Base-by-base conservation (phyloP, 1,140 invertebrate genomes). In the Riptortus pedestris region DNA sequence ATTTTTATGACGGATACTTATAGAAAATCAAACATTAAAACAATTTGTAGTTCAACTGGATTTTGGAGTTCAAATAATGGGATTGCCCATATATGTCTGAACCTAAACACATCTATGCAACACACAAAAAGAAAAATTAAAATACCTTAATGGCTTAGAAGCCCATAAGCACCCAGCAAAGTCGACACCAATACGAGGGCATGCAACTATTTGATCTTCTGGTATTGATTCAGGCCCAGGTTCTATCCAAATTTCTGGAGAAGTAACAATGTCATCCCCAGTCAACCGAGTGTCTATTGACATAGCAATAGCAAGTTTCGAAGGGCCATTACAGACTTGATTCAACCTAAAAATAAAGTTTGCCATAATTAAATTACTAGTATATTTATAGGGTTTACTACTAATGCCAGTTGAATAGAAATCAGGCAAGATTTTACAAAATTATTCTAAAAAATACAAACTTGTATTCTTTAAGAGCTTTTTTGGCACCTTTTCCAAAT, bases 251-350 rank as follows among this genome's bases (percentile, higher is more conserved):
- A 88, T 70, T 43, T 65, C 72, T 57, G 72, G 70, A 67, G 72
- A 77, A 9, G 68, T 69, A 18, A 69, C 69, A 67, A 87, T 69
- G 73, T 86, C 77, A 48, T 76, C 63, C 72, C 80, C 78, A 71
- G 87, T 87, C 61, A 80, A 80, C 52, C 74, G 74, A 71, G 80
- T 84, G 27, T 59, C 59, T 33, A 91, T 81, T 60, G 78, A 71
- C 60, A 88, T 76, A 24, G 85, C 79, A 60, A 86, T 83, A 68
- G 87, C 90, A 16, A 90, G 70, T 74, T 90, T 90, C 7, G 86
- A 83, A 2, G 88, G 88, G 0, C 88, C 88, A 75, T 87, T 90
- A 52, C 85, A 84, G 7, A 90, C 71, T 66, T 87, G 79, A 59
- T 80, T 76, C 1, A 66, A 45, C 70, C 82, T 81, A 12, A 81